Base-by-base conservation (phyloP, 2,888 invertebrate species). In the Linnaemya tessellans region DNA sequence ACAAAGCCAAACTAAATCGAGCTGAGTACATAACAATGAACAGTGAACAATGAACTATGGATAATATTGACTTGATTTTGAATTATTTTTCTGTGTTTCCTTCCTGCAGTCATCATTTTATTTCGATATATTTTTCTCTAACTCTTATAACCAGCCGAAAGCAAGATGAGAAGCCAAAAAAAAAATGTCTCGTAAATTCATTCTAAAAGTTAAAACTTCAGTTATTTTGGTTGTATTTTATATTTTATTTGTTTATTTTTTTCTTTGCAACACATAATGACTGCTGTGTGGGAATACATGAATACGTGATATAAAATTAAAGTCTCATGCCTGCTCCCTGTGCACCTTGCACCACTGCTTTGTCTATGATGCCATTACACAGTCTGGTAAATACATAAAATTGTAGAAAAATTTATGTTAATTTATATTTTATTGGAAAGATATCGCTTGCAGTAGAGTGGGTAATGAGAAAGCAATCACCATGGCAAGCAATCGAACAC, bases 41-140 rank as follows among this genome's bases (percentile, higher is more conserved):
- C 56, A 58, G 65, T 51, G 70, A 79, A 71, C 64, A 68, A 68
- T 82, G 56, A 73, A 73, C 65, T 73, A 51, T 51, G 49, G 82
- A 77, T 71, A 71, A 77, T 77, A 82, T 77, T 82, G 81, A 77
- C 75, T 68, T 64, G 70, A 54, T 20, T 64, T 82, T 75, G 70
- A 82, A 82, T 64, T 77, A 82, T 82, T 70, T 60, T 49, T 64
- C 70, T 74, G 3, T 54, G 62, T 82, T 49, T 56, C 75, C 54
- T 75, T 77, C 80, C 70, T 64, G 7, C 38, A 68, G 49, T 49
- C 46, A 58, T 65, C 15, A 65, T 73, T 58, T 58, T 10, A n/a
- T 58, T 35, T 65, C 15, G 13, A 41, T 11, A 51, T 62, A 22
- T 51, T n/a, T 41, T 41, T 54, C 7, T 74, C 15, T 9, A n/a